Base-by-base conservation (phyloP, 2,113 vertebrate species). In the Alexandromys fortis region DNA sequence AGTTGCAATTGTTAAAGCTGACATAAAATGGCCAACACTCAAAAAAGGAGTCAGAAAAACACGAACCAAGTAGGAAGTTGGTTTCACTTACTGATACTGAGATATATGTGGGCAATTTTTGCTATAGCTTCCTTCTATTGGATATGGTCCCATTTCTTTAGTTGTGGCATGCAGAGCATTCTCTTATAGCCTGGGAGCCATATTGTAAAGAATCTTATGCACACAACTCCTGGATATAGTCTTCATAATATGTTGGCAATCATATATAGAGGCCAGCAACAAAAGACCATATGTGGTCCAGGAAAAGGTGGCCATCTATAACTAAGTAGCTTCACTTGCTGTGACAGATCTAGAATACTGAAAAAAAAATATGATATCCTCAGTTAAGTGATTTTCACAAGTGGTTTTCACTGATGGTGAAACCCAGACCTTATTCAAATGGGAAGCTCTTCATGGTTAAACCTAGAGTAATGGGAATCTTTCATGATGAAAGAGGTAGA, bases 141-240 rank as follows among this genome's bases (percentile, higher is more conserved):
- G 63, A 33, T 22, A 1, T 8, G 17, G 4, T 2, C 2, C 5
- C 4, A 9, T 38, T 86, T 94, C 76, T 55, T 85, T n/a, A 79
- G 4, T 35, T n/a, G 28, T 76, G 55, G 1, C 3, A 45, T 58
- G 11, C 5, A 85, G 1, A 61, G 19, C 7, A 47, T 70, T 45
- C 26, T 45, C 26, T 49, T 26, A 38, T 1, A 61, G 33, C 12
- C 30, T 22, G 10, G 28, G 35, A 67, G 22, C 7, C 22, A 7
- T 52, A 21, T 9, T 30, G 1, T 26, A 81, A 0, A 1, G 8
- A 4, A 3, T 47, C 5, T 3, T 4, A 65, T 14, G 30, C 16
- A 42, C 47, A 55, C 0, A 28, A 16, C 16, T 16, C 47, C 55
- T 70, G 28, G 1, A 88, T 21, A 16, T 14, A n/a, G 24, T 33